These are phyloP conservation scores for Halcyon chelicuti DNA, from an alignment of 2,797 vertebrate genomes.

Conservation along the genomic window DNA sequence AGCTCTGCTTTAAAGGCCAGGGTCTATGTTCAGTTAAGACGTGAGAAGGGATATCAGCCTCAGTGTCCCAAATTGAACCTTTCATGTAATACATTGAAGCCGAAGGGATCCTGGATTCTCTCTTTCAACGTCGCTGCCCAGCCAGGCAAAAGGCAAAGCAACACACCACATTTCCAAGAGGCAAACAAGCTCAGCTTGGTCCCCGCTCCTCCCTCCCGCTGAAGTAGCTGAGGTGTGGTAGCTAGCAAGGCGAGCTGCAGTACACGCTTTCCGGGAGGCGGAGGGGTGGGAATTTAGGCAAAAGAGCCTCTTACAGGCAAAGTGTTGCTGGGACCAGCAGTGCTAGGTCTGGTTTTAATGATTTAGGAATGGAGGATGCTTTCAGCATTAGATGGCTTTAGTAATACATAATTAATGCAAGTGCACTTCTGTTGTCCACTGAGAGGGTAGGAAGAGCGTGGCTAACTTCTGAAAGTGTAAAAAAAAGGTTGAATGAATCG, in stretches of 20 bases:
- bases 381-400: neutral
- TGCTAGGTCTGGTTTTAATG: neutral
- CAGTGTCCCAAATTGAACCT: accelerated
- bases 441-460: neutral
- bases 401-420: conserved; percentile 16
- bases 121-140: neutral
- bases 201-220: neutral
- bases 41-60: neutral
- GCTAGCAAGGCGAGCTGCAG: neutral
- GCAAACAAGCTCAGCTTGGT: neutral
- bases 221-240: neutral
- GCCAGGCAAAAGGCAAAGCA: conserved; percentile 4
- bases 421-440: neutral
- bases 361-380: neutral
- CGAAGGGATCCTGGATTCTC: neutral
- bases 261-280: accelerated
- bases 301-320: neutral
- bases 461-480: neutral
- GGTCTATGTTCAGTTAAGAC: neutral
- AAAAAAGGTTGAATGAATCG: neutral
- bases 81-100: accelerated
- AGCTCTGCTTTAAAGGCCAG: neutral
- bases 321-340: neutral
- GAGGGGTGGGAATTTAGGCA: neutral
- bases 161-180: neutral